phyloP scores from a whole-genome alignment of 2,113 vertebrate genomes.

The Sialia sialis region DNA sequence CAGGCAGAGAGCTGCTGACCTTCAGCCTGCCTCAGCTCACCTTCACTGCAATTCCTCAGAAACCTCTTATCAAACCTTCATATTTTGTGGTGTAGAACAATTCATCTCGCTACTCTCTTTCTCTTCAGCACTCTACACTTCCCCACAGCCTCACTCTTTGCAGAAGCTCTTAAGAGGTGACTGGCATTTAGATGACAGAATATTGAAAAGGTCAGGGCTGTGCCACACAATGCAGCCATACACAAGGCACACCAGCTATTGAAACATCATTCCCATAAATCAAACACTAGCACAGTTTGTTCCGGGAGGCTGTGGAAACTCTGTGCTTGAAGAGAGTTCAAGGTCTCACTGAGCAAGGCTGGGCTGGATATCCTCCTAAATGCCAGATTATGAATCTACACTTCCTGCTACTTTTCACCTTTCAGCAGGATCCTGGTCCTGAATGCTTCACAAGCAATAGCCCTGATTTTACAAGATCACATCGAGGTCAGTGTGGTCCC shows the following conservation, averaged over 20 bases:
- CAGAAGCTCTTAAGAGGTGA: slow-evolving; percentile 4
- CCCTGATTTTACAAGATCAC: neutral
- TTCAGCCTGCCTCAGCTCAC: neutral
- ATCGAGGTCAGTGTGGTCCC: neutral
- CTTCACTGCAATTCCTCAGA: neutral
- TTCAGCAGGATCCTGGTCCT: neutral
- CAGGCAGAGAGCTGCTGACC: neutral
- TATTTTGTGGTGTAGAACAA: neutral
- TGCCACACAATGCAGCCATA: neutral
- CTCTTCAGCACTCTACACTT: neutral
- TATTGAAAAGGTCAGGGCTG: slow-evolving; percentile 30
- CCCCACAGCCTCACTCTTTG: neutral
- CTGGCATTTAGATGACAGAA: neutral
- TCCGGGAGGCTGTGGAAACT: neutral
- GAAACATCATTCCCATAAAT: slow-evolving; percentile 6
- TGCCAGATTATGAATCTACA: neutral
- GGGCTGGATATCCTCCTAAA: neutral
- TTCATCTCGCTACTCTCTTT: neutral
- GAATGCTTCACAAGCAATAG: neutral
- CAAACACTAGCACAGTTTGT: neutral
- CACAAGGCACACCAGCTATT: neutral
- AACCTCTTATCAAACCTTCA: neutral
- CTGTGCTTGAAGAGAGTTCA: neutral
- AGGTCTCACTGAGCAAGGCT: neutral
- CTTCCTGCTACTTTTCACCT: neutral